A percentile compares a stretch with the other conserved stretches of the same genome.
phyloP scores from a whole-genome alignment of 1,140 invertebrate species.

The Orussus abietinus region DNA sequence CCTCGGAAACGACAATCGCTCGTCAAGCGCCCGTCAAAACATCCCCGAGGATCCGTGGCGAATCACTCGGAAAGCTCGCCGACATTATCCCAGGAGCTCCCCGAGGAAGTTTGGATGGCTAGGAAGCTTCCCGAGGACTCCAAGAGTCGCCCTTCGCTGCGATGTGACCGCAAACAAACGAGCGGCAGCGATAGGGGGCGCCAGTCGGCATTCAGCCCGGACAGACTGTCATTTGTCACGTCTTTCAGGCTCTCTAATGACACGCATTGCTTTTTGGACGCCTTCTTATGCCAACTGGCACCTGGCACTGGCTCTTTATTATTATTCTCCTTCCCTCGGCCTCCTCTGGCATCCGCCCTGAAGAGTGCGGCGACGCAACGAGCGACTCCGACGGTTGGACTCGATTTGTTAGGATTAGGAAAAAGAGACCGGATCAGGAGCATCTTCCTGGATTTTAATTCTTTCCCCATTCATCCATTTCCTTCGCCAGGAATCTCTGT shows the following conservation, averaged over 20 bases:
- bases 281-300: slow-evolving; percentile 46
- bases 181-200: slow-evolving; percentile 51
- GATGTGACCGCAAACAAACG: slow-evolving; percentile 53
- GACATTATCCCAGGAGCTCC: slow-evolving; percentile 34
- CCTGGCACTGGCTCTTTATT: slow-evolving; percentile 37
- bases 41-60: slow-evolving; percentile 49
- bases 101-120: slow-evolving; percentile 6
- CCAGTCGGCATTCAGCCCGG: slow-evolving; percentile 46
- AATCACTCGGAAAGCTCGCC: slow-evolving; percentile 25
- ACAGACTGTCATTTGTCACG: slow-evolving; percentile 54
- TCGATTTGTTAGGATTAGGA: slow-evolving; percentile 52
- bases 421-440: slow-evolving; percentile 11
- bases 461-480: background rate
- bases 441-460: slow-evolving; percentile 4
- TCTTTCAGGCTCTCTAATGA: slow-evolving; percentile 53
- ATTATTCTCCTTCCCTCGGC: slow-evolving; percentile 22
- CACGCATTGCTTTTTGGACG: slow-evolving; percentile 52
- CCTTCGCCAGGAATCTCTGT: slow-evolving; percentile 7
- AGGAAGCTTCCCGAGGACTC: slow-evolving; percentile 18
- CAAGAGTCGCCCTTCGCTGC: slow-evolving; percentile 23
- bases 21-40: slow-evolving; percentile 53
- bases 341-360: slow-evolving; percentile 17
- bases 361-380: too few species aligned
- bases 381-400: slow-evolving; percentile 44
- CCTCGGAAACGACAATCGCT: slow-evolving; percentile 46